These are phyloP conservation scores for Brenthis daphne DNA, from an alignment of 2,888 invertebrate genomes.

Conservation along the genomic window DNA sequence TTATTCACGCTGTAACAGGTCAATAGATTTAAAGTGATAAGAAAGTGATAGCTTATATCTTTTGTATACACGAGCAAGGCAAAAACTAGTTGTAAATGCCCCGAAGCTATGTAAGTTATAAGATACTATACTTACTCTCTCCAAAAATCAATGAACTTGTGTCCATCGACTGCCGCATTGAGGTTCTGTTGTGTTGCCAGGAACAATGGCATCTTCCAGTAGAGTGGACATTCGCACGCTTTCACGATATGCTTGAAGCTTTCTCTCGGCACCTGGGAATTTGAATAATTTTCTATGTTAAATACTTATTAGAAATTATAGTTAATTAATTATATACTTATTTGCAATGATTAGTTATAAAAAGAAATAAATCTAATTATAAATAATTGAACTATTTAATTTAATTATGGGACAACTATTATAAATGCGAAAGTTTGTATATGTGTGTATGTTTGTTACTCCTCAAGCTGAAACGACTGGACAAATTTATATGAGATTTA, in stretches of 20 bases:
- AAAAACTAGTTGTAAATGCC: background rate
- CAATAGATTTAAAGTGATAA: no score
- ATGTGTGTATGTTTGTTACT: no score
- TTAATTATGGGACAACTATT: no score
- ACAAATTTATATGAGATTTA: no score
- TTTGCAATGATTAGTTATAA: background rate
- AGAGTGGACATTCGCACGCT: constrained; percentile 95
- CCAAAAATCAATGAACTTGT: constrained; percentile 95
- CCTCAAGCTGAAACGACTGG: no score
- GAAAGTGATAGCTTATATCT: no score
- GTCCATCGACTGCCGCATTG: constrained; percentile 88
- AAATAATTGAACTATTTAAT: no score
- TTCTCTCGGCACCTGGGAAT: constrained; percentile 79
- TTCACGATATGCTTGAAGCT: constrained; percentile 87
- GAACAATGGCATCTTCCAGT: constrained; percentile 99
- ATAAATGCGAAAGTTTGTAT: no score
- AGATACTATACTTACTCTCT: constrained; percentile 87
- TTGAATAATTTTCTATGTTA: constrained; percentile 11
- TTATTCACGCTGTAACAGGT: no score
- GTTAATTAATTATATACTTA: background rate
- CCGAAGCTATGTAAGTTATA: background rate
- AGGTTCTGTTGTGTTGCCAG: constrained; percentile 90
- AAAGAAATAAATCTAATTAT: no score
- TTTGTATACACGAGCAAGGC: no score
- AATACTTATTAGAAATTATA: constrained; percentile 14